Evolutionary conservation across 2,797 vertebrate species (phyloP).

Genomic region (Tapirus indicus): DNA sequence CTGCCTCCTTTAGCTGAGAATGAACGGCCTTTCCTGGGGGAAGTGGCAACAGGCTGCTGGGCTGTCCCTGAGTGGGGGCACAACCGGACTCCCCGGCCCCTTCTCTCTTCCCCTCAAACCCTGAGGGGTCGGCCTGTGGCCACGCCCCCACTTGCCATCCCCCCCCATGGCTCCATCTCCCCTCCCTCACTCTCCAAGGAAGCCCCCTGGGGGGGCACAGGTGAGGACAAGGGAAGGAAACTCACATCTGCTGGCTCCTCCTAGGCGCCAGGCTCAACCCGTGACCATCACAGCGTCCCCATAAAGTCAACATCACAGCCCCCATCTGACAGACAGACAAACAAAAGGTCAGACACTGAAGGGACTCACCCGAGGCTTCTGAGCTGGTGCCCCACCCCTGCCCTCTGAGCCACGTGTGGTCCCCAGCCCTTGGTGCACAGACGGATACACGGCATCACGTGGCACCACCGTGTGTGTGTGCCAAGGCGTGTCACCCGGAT

Average conservation of each 20-base stretch:
- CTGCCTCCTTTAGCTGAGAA: conserved; percentile 22
- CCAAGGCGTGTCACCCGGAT: fast-evolving
- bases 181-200: neutral
- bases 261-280: neutral
- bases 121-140: fast-evolving
- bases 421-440: fast-evolving
- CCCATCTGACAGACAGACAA: neutral
- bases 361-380: too few species aligned
- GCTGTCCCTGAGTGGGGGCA: neutral
- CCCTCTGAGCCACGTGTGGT: fast-evolving
- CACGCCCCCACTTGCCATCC: too few species aligned
- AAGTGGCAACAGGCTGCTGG: neutral
- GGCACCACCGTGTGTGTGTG: fast-evolving
- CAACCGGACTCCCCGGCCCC: fast-evolving
- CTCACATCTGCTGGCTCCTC: fast-evolving
- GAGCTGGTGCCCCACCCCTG: fast-evolving
- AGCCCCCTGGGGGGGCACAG: fast-evolving
- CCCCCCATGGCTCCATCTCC: neutral
- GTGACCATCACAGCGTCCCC: neutral
- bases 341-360: neutral
- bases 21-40: neutral
- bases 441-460: fast-evolving
- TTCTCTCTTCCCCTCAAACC: fast-evolving
- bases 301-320: fast-evolving
- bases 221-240: neutral